These are phyloP conservation scores for Uropsilus gracilis DNA, from an alignment of 2,113 vertebrate species.

Conservation along the genomic window DNA sequence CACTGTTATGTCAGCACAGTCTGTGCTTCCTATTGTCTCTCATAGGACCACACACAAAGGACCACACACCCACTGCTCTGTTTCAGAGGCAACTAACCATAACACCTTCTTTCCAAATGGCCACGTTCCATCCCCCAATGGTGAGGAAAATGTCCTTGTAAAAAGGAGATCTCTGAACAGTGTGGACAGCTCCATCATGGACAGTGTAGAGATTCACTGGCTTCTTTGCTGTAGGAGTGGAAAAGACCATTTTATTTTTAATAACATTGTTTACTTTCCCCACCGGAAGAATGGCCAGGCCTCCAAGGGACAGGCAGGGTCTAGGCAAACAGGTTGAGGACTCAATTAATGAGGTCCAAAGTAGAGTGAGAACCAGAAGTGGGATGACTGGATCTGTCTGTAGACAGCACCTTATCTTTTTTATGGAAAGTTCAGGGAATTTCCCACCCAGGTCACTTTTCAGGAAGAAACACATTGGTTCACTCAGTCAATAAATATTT, in stretches of 20 bases:
- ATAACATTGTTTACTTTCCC: neutral
- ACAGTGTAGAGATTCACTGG: constrained; percentile 70
- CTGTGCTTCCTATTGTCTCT: constrained; percentile 27
- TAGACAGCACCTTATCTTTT: neutral
- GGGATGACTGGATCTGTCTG: neutral
- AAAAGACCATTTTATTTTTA: constrained; percentile 36
- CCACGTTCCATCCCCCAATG: constrained; percentile 89
- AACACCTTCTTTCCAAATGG: constrained; percentile 95
- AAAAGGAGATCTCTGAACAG: constrained; percentile 92
- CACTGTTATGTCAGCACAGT: neutral
- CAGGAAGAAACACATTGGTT: neutral
- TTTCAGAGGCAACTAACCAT: constrained; percentile 86
- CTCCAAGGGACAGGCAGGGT: neutral
- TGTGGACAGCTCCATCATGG: constrained; percentile 89
- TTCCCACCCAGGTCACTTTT: neutral
- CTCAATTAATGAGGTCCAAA: neutral
- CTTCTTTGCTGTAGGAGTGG: constrained; percentile 78
- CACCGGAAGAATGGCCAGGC: neutral
- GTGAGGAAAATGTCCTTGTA: constrained; percentile 93
- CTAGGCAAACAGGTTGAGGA: neutral
- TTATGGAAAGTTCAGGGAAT: neutral
- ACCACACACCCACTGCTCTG: neutral
- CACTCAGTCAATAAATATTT: neutral
- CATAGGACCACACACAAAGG: constrained; percentile 30
- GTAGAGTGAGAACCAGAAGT: neutral